phyloP scores from a whole-genome alignment of 2,888 invertebrate species.

The Sipha maydis region DNA sequence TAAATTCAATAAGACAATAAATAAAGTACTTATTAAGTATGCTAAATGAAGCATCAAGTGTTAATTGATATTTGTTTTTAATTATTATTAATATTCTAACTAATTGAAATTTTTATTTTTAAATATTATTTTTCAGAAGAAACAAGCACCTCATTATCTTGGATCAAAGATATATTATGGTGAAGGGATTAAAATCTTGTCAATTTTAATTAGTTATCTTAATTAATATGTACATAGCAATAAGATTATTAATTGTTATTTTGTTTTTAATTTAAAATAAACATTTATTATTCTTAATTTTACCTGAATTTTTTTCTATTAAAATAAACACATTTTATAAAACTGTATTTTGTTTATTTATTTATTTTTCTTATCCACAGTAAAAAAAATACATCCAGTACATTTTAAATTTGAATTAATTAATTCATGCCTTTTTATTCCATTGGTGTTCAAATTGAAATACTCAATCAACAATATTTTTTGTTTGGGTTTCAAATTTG shows the following conservation, averaged over 20 bases:
- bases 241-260: conserved; percentile 25
- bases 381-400: neutral
- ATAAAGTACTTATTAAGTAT: too few species aligned
- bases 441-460: neutral
- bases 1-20: too few species aligned
- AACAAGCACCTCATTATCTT: conserved; percentile 12
- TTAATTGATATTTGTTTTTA: too few species aligned
- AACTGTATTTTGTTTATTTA: neutral
- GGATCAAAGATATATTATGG: conserved; percentile 59
- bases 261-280: conserved; percentile 32
- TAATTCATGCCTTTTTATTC: neutral
- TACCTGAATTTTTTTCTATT: neutral
- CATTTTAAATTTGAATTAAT: neutral
- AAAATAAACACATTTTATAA: neutral
- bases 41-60: too few species aligned
- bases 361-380: neutral
- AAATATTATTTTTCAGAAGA: conserved; percentile 36
- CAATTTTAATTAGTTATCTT: neutral
- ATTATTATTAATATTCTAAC: too few species aligned
- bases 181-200: conserved; percentile 14
- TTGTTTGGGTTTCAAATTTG: neutral
- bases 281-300: conserved; percentile 1
- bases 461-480: neutral
- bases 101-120: too few species aligned
- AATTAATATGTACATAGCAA: conserved; percentile 1